These are phyloP conservation scores for Arvicanthis niloticus DNA, from an alignment of 2,113 vertebrate species.

Conservation along the genomic window DNA sequence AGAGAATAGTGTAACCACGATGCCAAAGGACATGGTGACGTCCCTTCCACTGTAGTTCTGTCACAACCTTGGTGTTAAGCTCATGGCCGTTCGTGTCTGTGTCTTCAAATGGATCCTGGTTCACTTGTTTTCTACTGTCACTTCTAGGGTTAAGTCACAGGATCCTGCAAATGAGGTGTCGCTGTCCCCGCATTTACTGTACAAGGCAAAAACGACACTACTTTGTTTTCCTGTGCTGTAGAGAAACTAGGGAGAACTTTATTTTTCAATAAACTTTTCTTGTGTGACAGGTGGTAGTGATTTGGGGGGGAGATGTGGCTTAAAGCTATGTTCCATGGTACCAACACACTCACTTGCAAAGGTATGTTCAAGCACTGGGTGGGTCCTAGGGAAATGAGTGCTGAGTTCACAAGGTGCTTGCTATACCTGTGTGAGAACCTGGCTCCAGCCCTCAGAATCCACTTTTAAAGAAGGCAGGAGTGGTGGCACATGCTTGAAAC, in stretches of 20 bases:
- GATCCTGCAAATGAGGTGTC: constrained; percentile 74
- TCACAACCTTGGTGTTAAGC: constrained; percentile 25
- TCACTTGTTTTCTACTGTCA: constrained; percentile 12
- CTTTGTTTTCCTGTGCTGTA: constrained; percentile 90
- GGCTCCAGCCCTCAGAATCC: background rate
- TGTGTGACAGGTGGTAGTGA: constrained; percentile 88
- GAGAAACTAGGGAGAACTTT: constrained; percentile 94
- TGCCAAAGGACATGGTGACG: constrained; percentile 70
- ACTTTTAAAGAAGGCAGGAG: background rate
- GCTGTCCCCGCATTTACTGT: constrained; percentile 84
- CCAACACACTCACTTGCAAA: background rate
- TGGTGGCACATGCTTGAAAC: background rate
- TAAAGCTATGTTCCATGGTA: accelerated
- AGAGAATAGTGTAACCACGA: background rate
- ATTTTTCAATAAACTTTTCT: constrained; percentile 97
- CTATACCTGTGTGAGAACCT: background rate
- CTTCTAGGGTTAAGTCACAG: constrained; percentile 36
- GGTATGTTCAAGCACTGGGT: too few species aligned
- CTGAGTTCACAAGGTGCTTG: too few species aligned
- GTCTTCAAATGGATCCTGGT: constrained; percentile 66
- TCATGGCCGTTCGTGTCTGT: background rate
- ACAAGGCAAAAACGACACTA: constrained; percentile 83
- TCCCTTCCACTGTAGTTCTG: constrained; percentile 48
- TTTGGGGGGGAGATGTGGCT: background rate
- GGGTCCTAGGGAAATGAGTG: background rate